Conservation (phyloP, 2,888 invertebrate genomes). For the Oscheius sp. region DNA sequence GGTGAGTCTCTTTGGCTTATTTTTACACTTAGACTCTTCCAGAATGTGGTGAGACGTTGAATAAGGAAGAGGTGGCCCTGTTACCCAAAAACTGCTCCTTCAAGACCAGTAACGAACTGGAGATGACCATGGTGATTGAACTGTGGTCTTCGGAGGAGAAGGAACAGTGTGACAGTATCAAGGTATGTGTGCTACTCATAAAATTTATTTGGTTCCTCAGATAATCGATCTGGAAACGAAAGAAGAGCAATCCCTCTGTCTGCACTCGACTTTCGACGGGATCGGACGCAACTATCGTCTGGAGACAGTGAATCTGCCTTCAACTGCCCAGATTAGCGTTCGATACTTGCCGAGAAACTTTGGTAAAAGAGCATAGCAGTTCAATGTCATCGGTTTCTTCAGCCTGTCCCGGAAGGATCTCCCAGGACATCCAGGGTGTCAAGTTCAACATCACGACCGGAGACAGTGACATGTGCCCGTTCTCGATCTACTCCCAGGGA, state of each 20-base stretch:
- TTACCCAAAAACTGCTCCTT: not conserved
- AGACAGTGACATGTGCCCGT: not conserved
- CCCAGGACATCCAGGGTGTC: not conserved
- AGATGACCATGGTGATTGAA: not conserved
- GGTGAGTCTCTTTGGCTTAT: not conserved
- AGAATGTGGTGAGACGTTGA: conserved; percentile 2
- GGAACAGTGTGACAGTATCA: conserved; percentile 3
- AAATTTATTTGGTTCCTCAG: not conserved
- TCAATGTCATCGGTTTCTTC: not conserved
- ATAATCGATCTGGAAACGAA: conserved; percentile 1
- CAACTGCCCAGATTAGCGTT: not conserved
- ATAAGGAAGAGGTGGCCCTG: not conserved
- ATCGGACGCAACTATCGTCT: not conserved
- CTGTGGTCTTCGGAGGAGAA: not conserved
- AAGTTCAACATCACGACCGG: conserved; percentile 16
- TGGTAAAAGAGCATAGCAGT: not conserved
- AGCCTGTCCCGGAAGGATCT: conserved; percentile 14
- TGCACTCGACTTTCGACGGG: conserved; percentile 2
- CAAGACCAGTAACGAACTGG: not conserved
- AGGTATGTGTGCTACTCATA: not conserved
- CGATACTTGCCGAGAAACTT: not conserved
- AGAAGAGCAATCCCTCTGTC: conserved; percentile 5
- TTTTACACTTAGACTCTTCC: not conserved
- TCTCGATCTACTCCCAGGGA: conserved; percentile 15
- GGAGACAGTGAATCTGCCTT: not conserved